Conservation (phyloP, 2,888 invertebrate species). For the Dasypogon diadema region DNA sequence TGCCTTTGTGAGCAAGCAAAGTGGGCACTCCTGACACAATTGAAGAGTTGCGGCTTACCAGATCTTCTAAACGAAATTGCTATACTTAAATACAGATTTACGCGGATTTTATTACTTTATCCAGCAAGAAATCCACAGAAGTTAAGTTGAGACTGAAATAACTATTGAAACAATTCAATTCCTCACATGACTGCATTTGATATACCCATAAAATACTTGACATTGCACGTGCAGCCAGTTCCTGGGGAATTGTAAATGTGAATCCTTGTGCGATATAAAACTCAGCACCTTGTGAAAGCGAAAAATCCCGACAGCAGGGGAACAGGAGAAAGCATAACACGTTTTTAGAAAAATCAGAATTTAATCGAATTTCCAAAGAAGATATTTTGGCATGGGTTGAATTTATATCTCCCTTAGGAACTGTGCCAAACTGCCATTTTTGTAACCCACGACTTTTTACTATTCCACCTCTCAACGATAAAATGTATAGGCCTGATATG, state of each 20-base stretch:
- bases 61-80: constrained; percentile 3
- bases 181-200: constrained; percentile 11
- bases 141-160: not conserved
- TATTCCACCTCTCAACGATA: not conserved
- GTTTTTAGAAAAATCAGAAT: constrained; percentile 23
- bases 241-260: not conserved
- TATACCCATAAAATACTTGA: constrained; percentile 20
- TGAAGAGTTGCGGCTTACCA: not conserved
- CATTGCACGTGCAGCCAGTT: not conserved
- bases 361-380: constrained; percentile 30
- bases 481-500: not conserved
- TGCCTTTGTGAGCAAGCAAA: not conserved
- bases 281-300: not conserved
- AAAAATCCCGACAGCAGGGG: not conserved
- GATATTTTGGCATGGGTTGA: constrained; percentile 31
- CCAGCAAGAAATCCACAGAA: not conserved
- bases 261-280: not conserved
- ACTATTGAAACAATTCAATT: constrained; percentile 23
- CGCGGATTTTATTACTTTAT: not conserved
- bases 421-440: constrained; percentile 22
- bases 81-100: constrained; percentile 9
- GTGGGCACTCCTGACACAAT: not conserved
- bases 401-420: constrained; percentile 27
- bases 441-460: not conserved
- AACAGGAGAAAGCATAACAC: constrained; percentile 14